These are phyloP conservation scores for Gila robusta DNA, from an alignment of 2,797 vertebrate genomes.

Conservation along the genomic window DNA sequence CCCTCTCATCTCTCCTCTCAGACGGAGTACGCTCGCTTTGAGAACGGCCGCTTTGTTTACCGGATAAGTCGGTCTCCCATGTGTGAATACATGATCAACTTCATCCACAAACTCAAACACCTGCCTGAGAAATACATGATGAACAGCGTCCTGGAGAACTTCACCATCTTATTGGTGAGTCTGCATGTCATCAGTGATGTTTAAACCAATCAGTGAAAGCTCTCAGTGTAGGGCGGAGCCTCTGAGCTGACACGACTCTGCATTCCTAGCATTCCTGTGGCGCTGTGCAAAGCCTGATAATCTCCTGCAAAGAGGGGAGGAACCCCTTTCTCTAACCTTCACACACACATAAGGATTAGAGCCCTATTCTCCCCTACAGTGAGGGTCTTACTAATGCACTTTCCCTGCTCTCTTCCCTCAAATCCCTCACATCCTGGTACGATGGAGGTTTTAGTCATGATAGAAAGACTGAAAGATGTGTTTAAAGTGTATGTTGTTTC, in stretches of 20 bases:
- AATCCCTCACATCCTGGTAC: conserved; percentile 14
- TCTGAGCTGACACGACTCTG: conserved; percentile 37
- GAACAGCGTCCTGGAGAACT: conserved; percentile 99
- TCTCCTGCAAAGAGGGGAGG: conserved; percentile 69
- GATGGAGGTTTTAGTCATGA: not conserved
- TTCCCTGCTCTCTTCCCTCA: conserved; percentile 1
- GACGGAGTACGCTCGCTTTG: conserved; percentile 98
- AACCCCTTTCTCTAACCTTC: conserved; percentile 68
- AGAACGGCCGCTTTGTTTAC: conserved; percentile 97
- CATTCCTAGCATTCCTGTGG: conserved; percentile 78
- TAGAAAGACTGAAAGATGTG: not conserved
- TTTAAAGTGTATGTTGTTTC: not conserved
- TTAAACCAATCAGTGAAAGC: not conserved
- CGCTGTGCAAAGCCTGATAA: conserved; percentile 74
- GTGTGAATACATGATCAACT: conserved; percentile 99
- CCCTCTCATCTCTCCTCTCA: conserved; percentile 62
- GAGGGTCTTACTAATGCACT: conserved; percentile 47
- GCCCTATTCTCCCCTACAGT: conserved; percentile 59
- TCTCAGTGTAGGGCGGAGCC: not conserved
- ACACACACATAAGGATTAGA: conserved; percentile 66
- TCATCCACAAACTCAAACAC: conserved; percentile 99
- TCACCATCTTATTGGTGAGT: conserved; percentile 98
- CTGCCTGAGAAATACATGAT: conserved; percentile 99
- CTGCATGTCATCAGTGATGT: not conserved
- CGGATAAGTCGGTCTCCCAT: conserved; percentile 98